phyloP scores from a whole-genome alignment of 2,888 invertebrate species.

The Netelia melanura region DNA sequence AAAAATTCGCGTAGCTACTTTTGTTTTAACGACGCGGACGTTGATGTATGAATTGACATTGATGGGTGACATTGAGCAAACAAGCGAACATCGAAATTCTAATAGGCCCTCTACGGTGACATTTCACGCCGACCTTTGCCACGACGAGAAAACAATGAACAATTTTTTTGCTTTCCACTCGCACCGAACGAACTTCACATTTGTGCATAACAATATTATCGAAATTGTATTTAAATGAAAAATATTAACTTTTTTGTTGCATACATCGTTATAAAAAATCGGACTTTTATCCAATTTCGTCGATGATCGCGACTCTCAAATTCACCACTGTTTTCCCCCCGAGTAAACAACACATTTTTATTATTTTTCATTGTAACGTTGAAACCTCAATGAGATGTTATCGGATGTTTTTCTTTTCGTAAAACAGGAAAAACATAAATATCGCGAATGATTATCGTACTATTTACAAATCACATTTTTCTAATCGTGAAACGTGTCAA shows the following conservation, averaged over 20 bases:
- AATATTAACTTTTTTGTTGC: too few relatives aligned
- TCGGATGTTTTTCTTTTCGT: too few relatives aligned
- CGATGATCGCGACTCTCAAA: neutral
- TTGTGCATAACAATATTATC: too few relatives aligned
- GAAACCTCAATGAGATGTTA: too few relatives aligned
- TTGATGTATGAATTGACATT: neutral
- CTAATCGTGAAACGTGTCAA: neutral
- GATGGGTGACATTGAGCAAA: conserved; percentile 30
- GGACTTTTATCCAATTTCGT: neutral
- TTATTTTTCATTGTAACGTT: too few relatives aligned
- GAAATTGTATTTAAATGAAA: too few relatives aligned
- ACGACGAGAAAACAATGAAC: conserved; percentile 22
- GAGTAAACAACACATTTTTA: too few relatives aligned
- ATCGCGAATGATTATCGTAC: neutral
- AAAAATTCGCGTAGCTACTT: neutral
- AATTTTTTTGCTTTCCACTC: neutral
- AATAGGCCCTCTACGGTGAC: conserved; percentile 3
- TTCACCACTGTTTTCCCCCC: neutral
- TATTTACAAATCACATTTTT: neutral
- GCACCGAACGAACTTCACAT: neutral
- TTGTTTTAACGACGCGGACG: neutral
- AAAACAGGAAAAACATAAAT: too few relatives aligned
- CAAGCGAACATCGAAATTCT: conserved; percentile 18
- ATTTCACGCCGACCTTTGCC: conserved; percentile 44
- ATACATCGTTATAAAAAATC: neutral